Base-by-base conservation (phyloP, 2,888 invertebrate species). In the Callosobruchus maculatus region DNA sequence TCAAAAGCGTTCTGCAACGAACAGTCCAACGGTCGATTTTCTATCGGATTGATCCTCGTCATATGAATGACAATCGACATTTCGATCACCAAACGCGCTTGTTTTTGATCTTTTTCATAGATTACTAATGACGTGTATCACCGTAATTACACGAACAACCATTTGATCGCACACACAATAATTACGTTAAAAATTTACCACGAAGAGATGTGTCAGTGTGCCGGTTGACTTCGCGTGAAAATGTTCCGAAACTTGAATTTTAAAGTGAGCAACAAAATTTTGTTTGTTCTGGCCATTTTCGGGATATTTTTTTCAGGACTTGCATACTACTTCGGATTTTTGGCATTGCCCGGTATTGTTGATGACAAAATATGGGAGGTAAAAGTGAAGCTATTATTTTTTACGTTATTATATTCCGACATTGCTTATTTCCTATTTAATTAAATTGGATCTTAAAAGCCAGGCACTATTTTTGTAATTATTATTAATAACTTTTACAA, bases 321-420 rank as follows among this genome's bases (percentile, higher is more conserved):
- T 18, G 82, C 79, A 20, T 68, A 77, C 22, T 77, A 78, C 72
- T 73, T 82, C 21, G 82, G 83, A 20, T 82, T 79, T 73, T 80
- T 76, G 73, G 73, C 80, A 20, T 74, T 83, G 5, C 83, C 84
- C 0, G 79, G 78, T 31, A 67, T 80, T n/a, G 79, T 83, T 20
- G 75, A 76, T n/a, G 77, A 81, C 18, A 82, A 82, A 79, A 79
- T 84, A 71, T 83, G 82, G 82, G 82, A 83, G 79, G 83, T 83
- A 80, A 74, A 78, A 71, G n/a, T n/a, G 26, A 26, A 26, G 2
- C 2, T 7, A 26, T 26, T 26, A 4, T 26, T 26, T 26, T 26
- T n/a, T n/a, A n/a, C n/a, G n/a, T n/a, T n/a, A n/a, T n/a, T n/a
- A n/a, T n/a, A n/a, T n/a, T n/a, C n/a, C n/a, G n/a, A n/a, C n/a